A percentile compares a stretch with the other conserved stretches of the same genome.
phyloP scores from a whole-genome alignment of 1,140 invertebrate species.

The Elysia chlorotica region DNA sequence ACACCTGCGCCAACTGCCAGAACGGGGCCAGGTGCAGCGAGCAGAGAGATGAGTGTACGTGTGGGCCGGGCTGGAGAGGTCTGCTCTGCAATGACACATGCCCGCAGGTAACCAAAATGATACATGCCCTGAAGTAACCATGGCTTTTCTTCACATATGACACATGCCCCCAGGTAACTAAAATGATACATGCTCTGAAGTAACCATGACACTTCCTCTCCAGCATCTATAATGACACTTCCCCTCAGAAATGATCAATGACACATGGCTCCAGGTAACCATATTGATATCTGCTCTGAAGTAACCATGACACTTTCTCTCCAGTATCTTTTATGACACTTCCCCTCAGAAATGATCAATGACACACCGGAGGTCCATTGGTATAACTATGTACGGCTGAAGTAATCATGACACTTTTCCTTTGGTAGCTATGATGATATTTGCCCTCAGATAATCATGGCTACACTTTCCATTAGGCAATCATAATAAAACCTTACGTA shows the following conservation, averaged over 20 bases:
- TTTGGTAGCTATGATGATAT: no score
- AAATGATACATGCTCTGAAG: no score
- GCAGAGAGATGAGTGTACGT: slow-evolving; percentile 51
- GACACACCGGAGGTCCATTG: slow-evolving; percentile 45
- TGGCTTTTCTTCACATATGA: slow-evolving; percentile 52
- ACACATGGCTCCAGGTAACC: slow-evolving; percentile 54
- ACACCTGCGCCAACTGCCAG: slow-evolving; percentile 51
- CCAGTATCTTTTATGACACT: slow-evolving; percentile 39
- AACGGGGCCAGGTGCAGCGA: slow-evolving; percentile 56
- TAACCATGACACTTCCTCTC: slow-evolving; percentile 51
- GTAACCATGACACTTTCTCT: slow-evolving; percentile 52
- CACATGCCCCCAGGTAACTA: slow-evolving; percentile 53
- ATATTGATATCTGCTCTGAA: no score
- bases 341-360: no score
- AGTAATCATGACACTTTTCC: no score
- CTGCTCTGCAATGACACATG: slow-evolving; percentile 57
- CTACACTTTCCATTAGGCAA: no score
- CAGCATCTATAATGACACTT: slow-evolving; percentile 40
- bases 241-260: no score
- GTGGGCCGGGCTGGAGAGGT: slow-evolving; percentile 55
- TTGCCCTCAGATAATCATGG: no score
- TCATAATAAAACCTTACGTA: no score
- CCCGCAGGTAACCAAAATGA: slow-evolving; percentile 41
- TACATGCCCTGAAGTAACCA: no score
- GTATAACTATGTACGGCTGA: no score